A percentile compares a stretch with the other conserved stretches of the same genome.
Evolutionary conservation across 1,140 invertebrate genomes (phyloP).

Genomic region (Wiebesia pumilae): DNA sequence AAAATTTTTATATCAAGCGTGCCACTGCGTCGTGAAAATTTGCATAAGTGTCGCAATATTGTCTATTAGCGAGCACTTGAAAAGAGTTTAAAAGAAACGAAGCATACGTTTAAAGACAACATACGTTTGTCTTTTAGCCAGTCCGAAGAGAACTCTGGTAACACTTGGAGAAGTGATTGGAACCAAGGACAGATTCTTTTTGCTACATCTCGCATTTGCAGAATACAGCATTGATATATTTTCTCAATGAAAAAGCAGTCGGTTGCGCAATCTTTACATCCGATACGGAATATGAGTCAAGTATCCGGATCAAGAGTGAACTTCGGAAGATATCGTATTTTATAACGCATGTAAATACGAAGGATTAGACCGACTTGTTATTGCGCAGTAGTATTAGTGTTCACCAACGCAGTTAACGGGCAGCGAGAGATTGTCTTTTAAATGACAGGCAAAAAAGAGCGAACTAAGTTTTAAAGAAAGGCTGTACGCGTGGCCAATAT

Average conservation of each 20-base stretch:
- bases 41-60: background rate
- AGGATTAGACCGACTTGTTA: conserved; percentile 16
- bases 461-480: background rate
- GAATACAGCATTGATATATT: conserved; percentile 10
- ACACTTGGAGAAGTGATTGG: background rate
- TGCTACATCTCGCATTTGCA: conserved; percentile 2
- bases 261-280: conserved; percentile 16
- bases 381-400: background rate
- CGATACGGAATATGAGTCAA: conserved; percentile 18
- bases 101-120: no score
- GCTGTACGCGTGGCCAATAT: background rate
- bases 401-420: background rate
- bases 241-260: conserved; percentile 5
- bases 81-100: no score
- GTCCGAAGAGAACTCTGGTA: background rate
- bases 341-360: background rate
- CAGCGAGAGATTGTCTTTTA: background rate
- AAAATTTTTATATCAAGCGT: background rate
- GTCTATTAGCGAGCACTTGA: background rate
- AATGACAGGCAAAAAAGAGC: background rate
- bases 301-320: conserved; percentile 21
- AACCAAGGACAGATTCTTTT: background rate
- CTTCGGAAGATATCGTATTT: conserved; percentile 14
- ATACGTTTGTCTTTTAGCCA: no score
- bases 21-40: background rate